These are phyloP conservation scores for Strigamia crassipes DNA, from an alignment of 2,888 invertebrate genomes.

Conservation along the genomic window DNA sequence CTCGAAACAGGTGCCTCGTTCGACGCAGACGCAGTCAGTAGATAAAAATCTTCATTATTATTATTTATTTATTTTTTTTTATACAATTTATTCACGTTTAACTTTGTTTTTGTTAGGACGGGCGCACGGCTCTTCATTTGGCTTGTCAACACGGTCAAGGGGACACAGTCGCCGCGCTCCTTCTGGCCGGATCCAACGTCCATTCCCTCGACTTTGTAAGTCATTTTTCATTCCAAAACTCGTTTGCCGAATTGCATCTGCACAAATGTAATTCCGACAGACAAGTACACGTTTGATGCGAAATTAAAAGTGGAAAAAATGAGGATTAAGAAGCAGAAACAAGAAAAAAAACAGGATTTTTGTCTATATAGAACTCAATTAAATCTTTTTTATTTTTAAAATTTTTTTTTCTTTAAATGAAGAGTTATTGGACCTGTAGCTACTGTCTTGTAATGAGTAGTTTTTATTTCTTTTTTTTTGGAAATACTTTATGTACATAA, in stretches of 20 bases:
- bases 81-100: background rate
- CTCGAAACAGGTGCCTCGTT: conserved; percentile 56
- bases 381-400: background rate
- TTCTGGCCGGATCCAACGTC: conserved; percentile 62
- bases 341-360: background rate
- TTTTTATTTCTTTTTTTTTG: background rate
- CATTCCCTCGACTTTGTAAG: conserved; percentile 64
- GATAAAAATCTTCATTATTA: background rate
- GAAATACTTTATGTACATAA: no score
- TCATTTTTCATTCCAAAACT: conserved; percentile 50
- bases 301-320: background rate
- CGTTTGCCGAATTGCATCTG: background rate
- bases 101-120: conserved; percentile 58
- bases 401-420: background rate
- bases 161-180: conserved; percentile 62
- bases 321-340: background rate
- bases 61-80: background rate
- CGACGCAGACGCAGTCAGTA: conserved; percentile 57
- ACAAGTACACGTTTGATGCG: background rate
- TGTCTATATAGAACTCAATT: background rate
- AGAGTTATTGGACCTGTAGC: background rate
- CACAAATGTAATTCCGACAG: background rate
- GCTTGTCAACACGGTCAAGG: conserved; percentile 65
- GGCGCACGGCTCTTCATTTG: conserved; percentile 63
- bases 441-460: background rate